phyloP scores from a whole-genome alignment of 2,797 vertebrate genomes.

The Pseudocheirus occidentalis region DNA sequence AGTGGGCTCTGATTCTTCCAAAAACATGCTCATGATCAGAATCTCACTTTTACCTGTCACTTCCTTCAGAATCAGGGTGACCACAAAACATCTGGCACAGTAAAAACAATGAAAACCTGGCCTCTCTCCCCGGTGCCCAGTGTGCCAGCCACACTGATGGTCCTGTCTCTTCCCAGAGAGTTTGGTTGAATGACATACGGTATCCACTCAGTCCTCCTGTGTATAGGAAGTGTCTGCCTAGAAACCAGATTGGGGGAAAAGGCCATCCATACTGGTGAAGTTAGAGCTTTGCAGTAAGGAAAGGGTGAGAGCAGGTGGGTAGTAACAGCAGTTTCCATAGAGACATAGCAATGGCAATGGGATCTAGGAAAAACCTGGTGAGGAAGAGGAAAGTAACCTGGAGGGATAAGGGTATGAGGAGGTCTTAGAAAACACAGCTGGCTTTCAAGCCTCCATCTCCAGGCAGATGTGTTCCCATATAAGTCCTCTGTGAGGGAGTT shows the following conservation, averaged over 20 bases:
- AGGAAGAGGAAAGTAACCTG: conserved; percentile 65
- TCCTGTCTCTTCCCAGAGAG: conserved; percentile 13
- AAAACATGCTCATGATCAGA: conserved; percentile 41
- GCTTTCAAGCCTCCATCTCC: conserved; percentile 14
- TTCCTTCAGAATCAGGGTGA: conserved; percentile 41
- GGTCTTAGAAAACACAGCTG: background rate
- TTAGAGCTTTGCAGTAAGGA: conserved; percentile 69
- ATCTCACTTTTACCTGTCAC: conserved; percentile 30
- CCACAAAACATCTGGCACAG: background rate
- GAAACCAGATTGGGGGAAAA: conserved; percentile 34
- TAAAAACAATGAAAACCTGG: background rate
- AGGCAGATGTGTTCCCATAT: background rate
- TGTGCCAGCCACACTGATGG: background rate
- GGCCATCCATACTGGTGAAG: conserved; percentile 56
- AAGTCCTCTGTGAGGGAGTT: background rate
- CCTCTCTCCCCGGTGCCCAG: background rate
- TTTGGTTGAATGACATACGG: conserved; percentile 17
- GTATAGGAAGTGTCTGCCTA: conserved; percentile 17
- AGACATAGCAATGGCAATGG: conserved; percentile 72
- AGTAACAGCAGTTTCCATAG: conserved; percentile 72
- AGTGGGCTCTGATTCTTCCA: conserved; percentile 38
- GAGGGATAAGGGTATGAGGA: conserved; percentile 65
- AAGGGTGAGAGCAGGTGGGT: conserved; percentile 57
- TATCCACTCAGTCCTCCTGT: conserved; percentile 31
- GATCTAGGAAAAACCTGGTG: conserved; percentile 74